phyloP scores from a whole-genome alignment of 2,113 vertebrate genomes.

The Trogon surrucura region DNA sequence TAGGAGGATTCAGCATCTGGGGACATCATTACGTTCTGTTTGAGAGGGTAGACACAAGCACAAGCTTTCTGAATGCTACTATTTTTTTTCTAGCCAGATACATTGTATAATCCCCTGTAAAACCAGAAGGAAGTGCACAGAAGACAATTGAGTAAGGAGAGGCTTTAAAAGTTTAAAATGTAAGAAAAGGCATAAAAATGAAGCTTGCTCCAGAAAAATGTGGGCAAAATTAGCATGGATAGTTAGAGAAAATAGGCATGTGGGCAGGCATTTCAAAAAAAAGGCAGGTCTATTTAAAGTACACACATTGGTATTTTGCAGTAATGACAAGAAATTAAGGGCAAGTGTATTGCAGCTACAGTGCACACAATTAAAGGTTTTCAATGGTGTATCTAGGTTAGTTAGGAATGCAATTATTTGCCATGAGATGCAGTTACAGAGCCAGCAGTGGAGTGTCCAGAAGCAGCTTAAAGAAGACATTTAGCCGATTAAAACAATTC shows the following conservation, averaged over 20 bases:
- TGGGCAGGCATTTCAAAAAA: neutral
- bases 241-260: neutral
- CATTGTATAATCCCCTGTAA: neutral
- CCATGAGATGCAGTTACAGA: neutral
- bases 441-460: neutral
- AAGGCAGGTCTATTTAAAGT: neutral
- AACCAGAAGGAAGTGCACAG: neutral
- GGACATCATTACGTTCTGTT: neutral
- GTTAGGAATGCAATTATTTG: neutral
- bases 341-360: neutral
- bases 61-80: neutral
- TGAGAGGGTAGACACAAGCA: neutral
- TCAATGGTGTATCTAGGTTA: neutral
- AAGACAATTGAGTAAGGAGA: neutral
- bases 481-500: neutral
- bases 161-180: neutral
- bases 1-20: neutral
- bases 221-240: neutral
- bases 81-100: neutral
- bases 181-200: neutral
- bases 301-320: neutral
- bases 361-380: neutral
- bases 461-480: neutral
- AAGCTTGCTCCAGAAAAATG: rapidly evolving
- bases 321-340: neutral